These are phyloP conservation scores for Saccostrea cuccullata DNA, from an alignment of 1,140 invertebrate genomes.

Conservation along the genomic window DNA sequence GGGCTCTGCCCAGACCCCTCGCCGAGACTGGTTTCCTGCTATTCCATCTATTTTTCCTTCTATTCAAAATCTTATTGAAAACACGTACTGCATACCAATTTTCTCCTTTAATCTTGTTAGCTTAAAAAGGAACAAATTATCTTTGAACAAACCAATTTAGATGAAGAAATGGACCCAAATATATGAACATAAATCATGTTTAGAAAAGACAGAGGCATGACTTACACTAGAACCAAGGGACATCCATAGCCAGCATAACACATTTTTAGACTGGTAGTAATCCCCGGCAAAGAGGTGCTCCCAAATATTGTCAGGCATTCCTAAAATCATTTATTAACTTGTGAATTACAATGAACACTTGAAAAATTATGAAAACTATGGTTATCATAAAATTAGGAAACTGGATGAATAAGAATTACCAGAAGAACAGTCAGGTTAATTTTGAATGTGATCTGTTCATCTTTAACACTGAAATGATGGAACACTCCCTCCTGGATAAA, in stretches of 20 bases:
- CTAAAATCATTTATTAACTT: slow-evolving; percentile 59
- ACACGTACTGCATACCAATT: too few species aligned
- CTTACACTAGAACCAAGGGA: slow-evolving; percentile 86
- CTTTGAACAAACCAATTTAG: too few species aligned
- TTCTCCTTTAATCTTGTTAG: too few species aligned
- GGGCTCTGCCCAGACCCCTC: too few species aligned
- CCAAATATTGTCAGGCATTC: slow-evolving; percentile 95
- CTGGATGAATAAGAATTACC: slow-evolving; percentile 61
- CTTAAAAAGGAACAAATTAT: too few species aligned
- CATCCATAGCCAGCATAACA: slow-evolving; percentile 87
- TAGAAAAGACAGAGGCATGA: background rate
- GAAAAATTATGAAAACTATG: too few species aligned
- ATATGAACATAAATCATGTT: too few species aligned
- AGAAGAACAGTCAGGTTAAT: slow-evolving; percentile 89
- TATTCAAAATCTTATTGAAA: too few species aligned
- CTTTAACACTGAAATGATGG: slow-evolving; percentile 81
- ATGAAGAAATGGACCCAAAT: too few species aligned
- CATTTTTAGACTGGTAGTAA: slow-evolving; percentile 86
- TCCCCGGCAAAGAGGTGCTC: slow-evolving; percentile 79
- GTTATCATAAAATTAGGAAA: too few species aligned
- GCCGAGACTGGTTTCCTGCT: too few species aligned
- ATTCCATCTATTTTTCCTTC: too few species aligned
- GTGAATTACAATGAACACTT: background rate
- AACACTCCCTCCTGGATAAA: slow-evolving; percentile 92
- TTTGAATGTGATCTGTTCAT: slow-evolving; percentile 86